Conservation (phyloP, 2,113 vertebrate species). For the Psittacus erithacus region DNA sequence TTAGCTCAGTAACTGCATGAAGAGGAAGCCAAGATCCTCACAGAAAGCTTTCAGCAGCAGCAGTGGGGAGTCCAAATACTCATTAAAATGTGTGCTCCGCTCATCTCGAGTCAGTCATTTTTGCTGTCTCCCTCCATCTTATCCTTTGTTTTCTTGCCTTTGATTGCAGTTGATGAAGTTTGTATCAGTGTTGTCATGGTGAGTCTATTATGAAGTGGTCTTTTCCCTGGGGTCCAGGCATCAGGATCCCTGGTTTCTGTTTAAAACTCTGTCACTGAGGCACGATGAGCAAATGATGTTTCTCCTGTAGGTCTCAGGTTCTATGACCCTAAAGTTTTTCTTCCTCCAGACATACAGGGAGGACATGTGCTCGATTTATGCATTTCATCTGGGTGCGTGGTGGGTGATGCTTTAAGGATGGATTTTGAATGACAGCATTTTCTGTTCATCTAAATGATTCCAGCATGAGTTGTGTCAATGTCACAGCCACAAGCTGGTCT, state of each 20-base stretch:
- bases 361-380: background rate
- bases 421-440: constrained; percentile 41
- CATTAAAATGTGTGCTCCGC: constrained; percentile 49
- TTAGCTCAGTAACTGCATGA: constrained; percentile 27
- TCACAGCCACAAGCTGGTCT: constrained; percentile 16
- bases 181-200: background rate
- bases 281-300: background rate
- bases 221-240: background rate
- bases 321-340: background rate
- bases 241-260: background rate
- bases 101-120: background rate
- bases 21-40: constrained; percentile 37
- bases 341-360: background rate
- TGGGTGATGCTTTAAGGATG: background rate
- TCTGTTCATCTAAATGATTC: background rate
- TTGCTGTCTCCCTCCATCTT: background rate
- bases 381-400: background rate
- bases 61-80: constrained; percentile 29
- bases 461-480: background rate
- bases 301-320: background rate
- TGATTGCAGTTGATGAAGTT: constrained; percentile 22
- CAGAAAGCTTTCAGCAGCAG: constrained; percentile 44
- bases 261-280: background rate
- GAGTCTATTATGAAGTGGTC: background rate
- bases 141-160: constrained; percentile 25